Evolutionary conservation across 2,797 vertebrate genomes (phyloP).

Genomic region (Lacerta viridis): DNA sequence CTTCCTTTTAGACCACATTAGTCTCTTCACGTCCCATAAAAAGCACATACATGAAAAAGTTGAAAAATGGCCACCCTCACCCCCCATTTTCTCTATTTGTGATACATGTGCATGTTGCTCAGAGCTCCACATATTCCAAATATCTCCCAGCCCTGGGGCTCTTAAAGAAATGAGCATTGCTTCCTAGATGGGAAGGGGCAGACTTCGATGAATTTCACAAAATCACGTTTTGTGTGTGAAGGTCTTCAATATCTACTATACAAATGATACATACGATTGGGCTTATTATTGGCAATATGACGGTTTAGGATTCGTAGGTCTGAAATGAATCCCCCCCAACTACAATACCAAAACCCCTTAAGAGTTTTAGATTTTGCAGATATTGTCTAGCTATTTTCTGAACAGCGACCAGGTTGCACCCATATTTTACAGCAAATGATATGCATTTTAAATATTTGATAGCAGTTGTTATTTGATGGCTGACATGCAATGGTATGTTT

Average conservation of each 20-base stretch:
- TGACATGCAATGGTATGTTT: background rate
- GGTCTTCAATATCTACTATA: background rate
- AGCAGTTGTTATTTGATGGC: background rate
- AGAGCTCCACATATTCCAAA: background rate
- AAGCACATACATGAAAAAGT: background rate
- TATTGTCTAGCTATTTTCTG: background rate
- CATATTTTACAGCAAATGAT: background rate
- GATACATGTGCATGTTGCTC: background rate
- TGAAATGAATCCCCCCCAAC: background rate
- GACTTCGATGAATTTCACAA: background rate
- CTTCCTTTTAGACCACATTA: background rate
- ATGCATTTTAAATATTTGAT: background rate
- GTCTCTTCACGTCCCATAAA: background rate
- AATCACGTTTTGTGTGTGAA: background rate
- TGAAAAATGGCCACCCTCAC: background rate
- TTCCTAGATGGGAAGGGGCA: background rate
- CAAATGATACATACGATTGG: background rate
- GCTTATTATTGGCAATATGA: background rate
- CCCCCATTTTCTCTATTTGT: background rate
- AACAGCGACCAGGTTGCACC: background rate
- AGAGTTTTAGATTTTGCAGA: slow-evolving; percentile 4
- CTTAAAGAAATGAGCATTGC: background rate
- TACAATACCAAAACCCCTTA: background rate
- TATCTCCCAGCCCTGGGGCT: background rate
- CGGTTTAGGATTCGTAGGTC: background rate